A percentile compares a stretch with the other conserved stretches of the same genome.
Evolutionary conservation across 2,797 vertebrate genomes (phyloP).

Genomic region (Perodicticus potto): DNA sequence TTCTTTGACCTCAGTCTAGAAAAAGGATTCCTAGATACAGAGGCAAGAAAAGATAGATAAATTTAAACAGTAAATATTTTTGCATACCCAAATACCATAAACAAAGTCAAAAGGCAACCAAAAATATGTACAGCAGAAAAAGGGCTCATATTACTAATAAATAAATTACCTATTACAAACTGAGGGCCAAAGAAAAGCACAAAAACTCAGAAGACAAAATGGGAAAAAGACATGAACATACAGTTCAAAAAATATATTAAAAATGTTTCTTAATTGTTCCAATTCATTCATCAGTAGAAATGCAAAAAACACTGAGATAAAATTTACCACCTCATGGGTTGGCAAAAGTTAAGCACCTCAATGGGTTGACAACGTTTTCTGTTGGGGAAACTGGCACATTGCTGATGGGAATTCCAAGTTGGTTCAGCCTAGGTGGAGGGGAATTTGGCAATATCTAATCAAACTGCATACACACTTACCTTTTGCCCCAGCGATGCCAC

Average conservation of each 20-base stretch:
- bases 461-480: background rate
- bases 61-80: conserved; percentile 2
- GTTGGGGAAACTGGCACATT: background rate
- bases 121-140: background rate
- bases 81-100: background rate
- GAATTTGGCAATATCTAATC: background rate
- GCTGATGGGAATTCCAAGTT: background rate
- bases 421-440: background rate
- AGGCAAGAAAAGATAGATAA: conserved; percentile 30
- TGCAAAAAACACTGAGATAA: background rate
- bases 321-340: background rate
- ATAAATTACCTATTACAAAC: background rate
- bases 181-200: background rate
- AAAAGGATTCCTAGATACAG: conserved; percentile 37
- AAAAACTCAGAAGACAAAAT: conserved; percentile 34
- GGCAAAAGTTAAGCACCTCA: conserved; percentile 29
- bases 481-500: conserved; percentile 2
- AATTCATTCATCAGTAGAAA: conserved; percentile 41
- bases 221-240: background rate
- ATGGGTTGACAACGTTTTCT: too few species aligned
- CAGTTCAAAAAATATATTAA: background rate
- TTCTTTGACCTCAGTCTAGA: background rate
- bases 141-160: background rate
- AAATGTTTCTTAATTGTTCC: conserved; percentile 37
- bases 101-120: background rate